A percentile compares a stretch with the other conserved stretches of the same genome.
These are phyloP conservation scores for Anarrhichthys ocellatus DNA, from an alignment of 2,113 vertebrate genomes.

Conservation along the genomic window DNA sequence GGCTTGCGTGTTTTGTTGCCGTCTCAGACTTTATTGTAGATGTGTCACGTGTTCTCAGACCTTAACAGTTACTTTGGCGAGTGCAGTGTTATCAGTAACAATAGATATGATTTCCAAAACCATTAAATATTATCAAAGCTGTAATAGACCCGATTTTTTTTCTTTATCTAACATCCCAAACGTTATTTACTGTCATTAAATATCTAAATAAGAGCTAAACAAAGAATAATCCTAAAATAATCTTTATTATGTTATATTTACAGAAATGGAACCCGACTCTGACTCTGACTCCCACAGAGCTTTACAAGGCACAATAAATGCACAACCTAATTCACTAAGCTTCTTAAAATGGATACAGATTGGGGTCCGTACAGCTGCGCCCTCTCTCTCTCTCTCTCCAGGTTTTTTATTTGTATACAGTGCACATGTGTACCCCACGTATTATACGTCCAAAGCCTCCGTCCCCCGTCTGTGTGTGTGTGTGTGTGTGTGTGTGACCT, in stretches of 20 bases:
- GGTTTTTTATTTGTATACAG: constrained; percentile 67
- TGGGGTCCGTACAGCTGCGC: constrained; percentile 28
- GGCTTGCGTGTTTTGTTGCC: background rate
- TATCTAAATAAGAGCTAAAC: background rate
- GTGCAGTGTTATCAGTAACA: background rate
- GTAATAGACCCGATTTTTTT: too few species aligned
- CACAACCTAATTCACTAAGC: constrained; percentile 73
- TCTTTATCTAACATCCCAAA: background rate
- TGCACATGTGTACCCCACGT: constrained; percentile 66
- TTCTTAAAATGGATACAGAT: constrained; percentile 55
- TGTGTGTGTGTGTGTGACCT: constrained; percentile 68
- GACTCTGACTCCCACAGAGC: constrained; percentile 64
- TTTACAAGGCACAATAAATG: constrained; percentile 56
- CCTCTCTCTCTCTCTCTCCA: background rate
- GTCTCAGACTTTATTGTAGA: background rate
- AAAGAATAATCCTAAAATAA: constrained; percentile 7
- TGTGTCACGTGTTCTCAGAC: too few species aligned
- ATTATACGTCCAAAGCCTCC: constrained; percentile 53
- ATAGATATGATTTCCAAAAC: background rate
- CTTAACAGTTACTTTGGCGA: background rate
- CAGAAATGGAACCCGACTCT: constrained; percentile 47
- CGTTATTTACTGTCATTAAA: background rate
- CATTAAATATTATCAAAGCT: background rate
- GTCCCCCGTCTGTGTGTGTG: constrained; percentile 48
- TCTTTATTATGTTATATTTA: constrained; percentile 16